Conservation (phyloP, 2,797 vertebrate species). For the Peromyscus melanophrys region DNA sequence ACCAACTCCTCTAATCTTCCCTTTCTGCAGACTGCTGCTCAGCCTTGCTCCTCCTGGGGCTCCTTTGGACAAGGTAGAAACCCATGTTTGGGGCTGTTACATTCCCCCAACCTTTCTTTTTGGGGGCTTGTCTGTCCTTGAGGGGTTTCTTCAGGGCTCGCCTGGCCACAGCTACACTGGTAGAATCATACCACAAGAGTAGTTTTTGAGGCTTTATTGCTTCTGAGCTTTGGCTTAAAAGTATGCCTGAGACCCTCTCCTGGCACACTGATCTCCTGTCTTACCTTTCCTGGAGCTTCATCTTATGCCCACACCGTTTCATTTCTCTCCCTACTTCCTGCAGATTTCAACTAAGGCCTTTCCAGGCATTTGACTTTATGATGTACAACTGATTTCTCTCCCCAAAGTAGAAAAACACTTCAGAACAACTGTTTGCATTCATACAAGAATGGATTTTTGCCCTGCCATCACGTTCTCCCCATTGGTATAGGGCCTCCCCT, state of each 20-base stretch:
- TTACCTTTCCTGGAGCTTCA: slow-evolving; percentile 87
- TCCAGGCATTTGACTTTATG: slow-evolving; percentile 91
- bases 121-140: slow-evolving; percentile 90
- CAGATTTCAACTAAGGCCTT: slow-evolving; percentile 88
- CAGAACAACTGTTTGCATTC: slow-evolving; percentile 90
- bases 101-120: slow-evolving; percentile 89
- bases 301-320: slow-evolving; percentile 84
- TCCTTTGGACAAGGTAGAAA: slow-evolving; percentile 96
- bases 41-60: slow-evolving; percentile 95
- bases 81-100: slow-evolving; percentile 94
- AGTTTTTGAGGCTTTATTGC: slow-evolving; percentile 85
- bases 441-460: slow-evolving; percentile 91
- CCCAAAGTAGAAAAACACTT: slow-evolving; percentile 76
- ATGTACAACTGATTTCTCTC: slow-evolving; percentile 92
- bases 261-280: slow-evolving; percentile 88
- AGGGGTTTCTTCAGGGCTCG: slow-evolving; percentile 88
- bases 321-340: slow-evolving; percentile 91
- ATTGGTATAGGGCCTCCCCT: background rate
- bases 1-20: background rate
- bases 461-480: slow-evolving; percentile 90
- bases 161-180: slow-evolving; percentile 86
- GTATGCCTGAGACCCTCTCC: slow-evolving; percentile 78
- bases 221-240: slow-evolving; percentile 87
- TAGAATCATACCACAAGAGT: slow-evolving; percentile 74
- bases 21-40: slow-evolving; percentile 90